Evolutionary conservation across 1,140 invertebrate genomes (phyloP).

Genomic region (Musca vetustissima): DNA sequence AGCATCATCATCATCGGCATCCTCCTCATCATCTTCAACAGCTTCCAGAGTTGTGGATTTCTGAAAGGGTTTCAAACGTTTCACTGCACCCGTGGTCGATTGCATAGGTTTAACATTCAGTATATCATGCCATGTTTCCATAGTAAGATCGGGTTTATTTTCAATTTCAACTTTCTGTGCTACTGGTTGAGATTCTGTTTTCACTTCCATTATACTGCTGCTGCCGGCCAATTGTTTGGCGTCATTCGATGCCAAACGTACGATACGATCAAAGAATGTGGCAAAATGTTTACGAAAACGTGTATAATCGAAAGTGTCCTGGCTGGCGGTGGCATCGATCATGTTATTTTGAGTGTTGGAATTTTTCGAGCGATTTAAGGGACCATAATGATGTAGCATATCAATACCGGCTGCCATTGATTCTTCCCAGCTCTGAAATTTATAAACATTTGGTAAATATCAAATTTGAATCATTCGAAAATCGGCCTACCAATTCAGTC

Average conservation of each 20-base stretch:
- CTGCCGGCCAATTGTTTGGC: neutral
- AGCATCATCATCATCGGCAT: constrained; percentile 48
- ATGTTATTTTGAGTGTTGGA: constrained; percentile 32
- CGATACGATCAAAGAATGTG: constrained; percentile 47
- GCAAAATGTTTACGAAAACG: constrained; percentile 46
- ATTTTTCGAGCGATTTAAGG: constrained; percentile 46
- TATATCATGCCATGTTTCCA: constrained; percentile 16
- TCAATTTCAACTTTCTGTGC: constrained; percentile 4
- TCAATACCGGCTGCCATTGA: constrained; percentile 51
- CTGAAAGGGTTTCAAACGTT: constrained; percentile 8
- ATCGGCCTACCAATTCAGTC: constrained; percentile 40
- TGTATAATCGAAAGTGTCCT: constrained; percentile 41
- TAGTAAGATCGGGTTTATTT: neutral
- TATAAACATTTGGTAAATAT: neutral
- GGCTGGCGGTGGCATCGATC: constrained; percentile 16
- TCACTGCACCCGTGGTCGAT: neutral
- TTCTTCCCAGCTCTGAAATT: constrained; percentile 51
- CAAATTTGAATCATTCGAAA: too few species aligned
- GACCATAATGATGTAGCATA: constrained; percentile 53
- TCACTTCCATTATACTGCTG: neutral
- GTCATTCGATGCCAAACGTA: constrained; percentile 37
- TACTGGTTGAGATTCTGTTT: neutral
- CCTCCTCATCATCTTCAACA: constrained; percentile 45
- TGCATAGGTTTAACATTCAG: constrained; percentile 14
- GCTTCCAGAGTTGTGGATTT: constrained; percentile 42